Base-by-base conservation (phyloP, 2,797 vertebrate species). In the Lophotriccus pileatus region DNA sequence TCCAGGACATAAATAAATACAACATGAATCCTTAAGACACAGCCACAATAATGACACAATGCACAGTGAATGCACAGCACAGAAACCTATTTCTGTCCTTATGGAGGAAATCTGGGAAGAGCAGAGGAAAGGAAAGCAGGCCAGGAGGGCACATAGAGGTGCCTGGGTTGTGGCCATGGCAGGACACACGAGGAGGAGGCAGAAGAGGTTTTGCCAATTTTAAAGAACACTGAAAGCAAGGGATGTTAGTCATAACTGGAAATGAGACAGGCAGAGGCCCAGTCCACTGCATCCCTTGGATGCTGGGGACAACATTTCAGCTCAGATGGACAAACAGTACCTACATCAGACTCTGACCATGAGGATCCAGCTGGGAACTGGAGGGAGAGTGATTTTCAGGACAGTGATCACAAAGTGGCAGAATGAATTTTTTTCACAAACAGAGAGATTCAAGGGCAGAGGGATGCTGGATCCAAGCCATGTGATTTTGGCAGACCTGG, bases 401-500 rank as follows among this genome's bases (percentile, higher is more conserved):
- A 56, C 1, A 24, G 10, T 1, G 0, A 44, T 47, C 70, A 62
- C 36, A 32, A 19, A 84, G 34, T 25, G 18, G 30, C 62, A 73
- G 37, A 76, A 69, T 37, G 25, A 1, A 9, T 36, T 76, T 41
- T 78, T 67, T 23, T 87, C 15, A 44, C 22, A 30, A 78, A 46
- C 9, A n/a, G 6, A 28, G 63, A 84, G 41, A 56, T 24, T 17
- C 20, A 32, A 60, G 44, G 70, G 32, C 52, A 74, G 53, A 82
- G 36, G 36, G 44, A 60, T 2, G 2, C 32, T 62, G 58, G 50
- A 60, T 22, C 4, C 37, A 44, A 80, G 67, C 5, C 0, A 2
- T 13, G 25, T 49, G 47, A 52, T 82, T 82, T 67, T 3, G 1
- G 76, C 25, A 55, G 14, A 15, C 0, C 0, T 0, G 3, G 32